Evolutionary conservation across 2,113 vertebrate genomes (phyloP).

Genomic region (Poeciliopsis prolifica): DNA sequence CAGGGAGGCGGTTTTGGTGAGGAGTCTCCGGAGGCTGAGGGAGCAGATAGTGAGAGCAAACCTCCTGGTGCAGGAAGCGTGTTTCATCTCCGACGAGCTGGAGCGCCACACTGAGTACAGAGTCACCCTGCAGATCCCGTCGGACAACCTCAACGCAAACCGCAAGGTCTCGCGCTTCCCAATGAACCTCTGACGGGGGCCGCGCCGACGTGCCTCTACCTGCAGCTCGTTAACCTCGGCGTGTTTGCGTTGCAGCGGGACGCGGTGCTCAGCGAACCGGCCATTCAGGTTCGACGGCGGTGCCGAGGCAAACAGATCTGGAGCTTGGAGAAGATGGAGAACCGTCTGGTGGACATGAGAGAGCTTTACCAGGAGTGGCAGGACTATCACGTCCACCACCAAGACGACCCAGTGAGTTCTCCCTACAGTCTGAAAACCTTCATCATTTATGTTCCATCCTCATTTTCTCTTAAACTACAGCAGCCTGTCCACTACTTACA

Average conservation of each 20-base stretch:
- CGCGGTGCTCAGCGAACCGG: slow-evolving; percentile 94
- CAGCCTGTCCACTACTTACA: too few relatives aligned
- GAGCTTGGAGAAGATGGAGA: slow-evolving; percentile 97
- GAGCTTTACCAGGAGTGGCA: slow-evolving; percentile 99
- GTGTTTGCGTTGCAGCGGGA: slow-evolving; percentile 80
- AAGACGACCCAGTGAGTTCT: slow-evolving; percentile 86
- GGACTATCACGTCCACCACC: slow-evolving; percentile 87
- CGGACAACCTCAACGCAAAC: slow-evolving; percentile 96
- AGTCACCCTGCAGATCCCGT: slow-evolving; percentile 95
- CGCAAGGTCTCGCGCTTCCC: slow-evolving; percentile 83
- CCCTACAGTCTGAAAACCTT: not conserved
- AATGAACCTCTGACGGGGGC: not conserved
- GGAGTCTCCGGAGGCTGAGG: slow-evolving; percentile 89
- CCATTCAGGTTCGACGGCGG: slow-evolving; percentile 93
- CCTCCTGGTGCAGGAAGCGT: slow-evolving; percentile 91
- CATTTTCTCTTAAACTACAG: too few relatives aligned
- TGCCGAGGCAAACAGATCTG: slow-evolving; percentile 96
- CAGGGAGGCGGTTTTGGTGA: slow-evolving; percentile 91
- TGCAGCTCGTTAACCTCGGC: not conserved
- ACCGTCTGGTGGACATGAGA: slow-evolving; percentile 94
- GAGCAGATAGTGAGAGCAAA: slow-evolving; percentile 96
- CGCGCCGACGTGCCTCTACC: not conserved
- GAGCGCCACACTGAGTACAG: slow-evolving; percentile 91
- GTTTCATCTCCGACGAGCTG: slow-evolving; percentile 90
- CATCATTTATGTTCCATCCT: too few relatives aligned